phyloP scores from a whole-genome alignment of 2,113 vertebrate species.

The Strix aluco region DNA sequence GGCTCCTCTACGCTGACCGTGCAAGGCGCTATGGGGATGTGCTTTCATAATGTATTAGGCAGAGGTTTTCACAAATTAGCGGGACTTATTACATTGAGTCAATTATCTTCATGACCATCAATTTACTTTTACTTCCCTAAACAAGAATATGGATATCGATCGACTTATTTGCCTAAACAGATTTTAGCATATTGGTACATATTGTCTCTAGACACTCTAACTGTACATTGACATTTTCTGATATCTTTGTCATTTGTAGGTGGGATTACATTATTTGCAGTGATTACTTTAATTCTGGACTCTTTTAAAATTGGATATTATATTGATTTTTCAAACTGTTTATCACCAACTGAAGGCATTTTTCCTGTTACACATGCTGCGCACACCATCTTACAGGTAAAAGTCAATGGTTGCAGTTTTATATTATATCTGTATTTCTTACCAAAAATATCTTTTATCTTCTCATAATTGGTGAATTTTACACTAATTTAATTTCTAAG shows the following conservation, averaged over 20 bases:
- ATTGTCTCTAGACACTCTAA: neutral
- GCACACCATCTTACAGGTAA: slow-evolving; percentile 93
- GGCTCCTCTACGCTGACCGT: rapidly evolving
- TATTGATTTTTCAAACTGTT: slow-evolving; percentile 87
- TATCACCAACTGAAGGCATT: slow-evolving; percentile 86
- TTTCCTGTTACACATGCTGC: slow-evolving; percentile 88
- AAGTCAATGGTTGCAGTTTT: neutral
- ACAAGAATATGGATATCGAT: neutral
- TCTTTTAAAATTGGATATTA: slow-evolving; percentile 93
- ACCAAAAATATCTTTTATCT: neutral
- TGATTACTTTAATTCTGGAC: slow-evolving; percentile 91
- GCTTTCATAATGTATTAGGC: rapidly evolving
- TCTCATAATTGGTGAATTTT: neutral
- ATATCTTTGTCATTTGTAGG: slow-evolving; percentile 72
- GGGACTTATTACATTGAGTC: neutral
- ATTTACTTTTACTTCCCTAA: neutral
- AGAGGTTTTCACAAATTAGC: neutral
- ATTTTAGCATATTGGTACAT: neutral
- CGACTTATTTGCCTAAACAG: neutral
- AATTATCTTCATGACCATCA: neutral
- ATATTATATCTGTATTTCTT: neutral
- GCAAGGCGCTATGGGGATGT: rapidly evolving
- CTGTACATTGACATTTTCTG: neutral
- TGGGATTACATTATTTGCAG: slow-evolving; percentile 89
- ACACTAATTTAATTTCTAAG: neutral